Evolutionary conservation across 2,888 invertebrate species (phyloP).

Genomic region (Macrophya alboannulata): DNA sequence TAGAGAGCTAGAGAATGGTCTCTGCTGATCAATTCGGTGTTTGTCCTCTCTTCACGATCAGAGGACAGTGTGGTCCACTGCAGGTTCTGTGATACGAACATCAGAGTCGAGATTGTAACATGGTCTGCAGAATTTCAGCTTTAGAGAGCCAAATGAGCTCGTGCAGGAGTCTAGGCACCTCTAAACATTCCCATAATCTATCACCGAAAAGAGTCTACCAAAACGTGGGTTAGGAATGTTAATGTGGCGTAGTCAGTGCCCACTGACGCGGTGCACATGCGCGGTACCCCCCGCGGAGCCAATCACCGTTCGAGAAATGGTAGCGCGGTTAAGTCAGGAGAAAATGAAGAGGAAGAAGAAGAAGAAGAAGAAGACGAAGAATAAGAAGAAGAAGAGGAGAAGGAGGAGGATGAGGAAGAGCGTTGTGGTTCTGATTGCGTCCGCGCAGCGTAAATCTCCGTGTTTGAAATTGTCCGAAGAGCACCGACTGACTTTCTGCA

Average conservation of each 20-base stretch:
- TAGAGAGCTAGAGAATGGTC: neutral
- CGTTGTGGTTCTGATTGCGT: constrained; percentile 72
- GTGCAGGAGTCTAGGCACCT: neutral
- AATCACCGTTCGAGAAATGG: constrained; percentile 79
- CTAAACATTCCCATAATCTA: constrained; percentile 69
- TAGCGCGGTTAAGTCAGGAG: constrained; percentile 75
- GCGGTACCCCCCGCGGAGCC: constrained; percentile 78
- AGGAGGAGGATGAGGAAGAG: constrained; percentile 48
- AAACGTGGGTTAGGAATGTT: constrained; percentile 76
- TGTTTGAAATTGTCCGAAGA: constrained; percentile 75
- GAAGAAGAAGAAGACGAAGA: constrained; percentile 50
- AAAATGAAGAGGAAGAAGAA: constrained; percentile 60
- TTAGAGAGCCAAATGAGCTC: neutral
- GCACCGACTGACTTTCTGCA: constrained; percentile 66
- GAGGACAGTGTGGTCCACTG: neutral
- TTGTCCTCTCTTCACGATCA: neutral
- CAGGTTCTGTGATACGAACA: neutral
- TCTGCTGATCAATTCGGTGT: neutral
- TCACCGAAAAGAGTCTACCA: constrained; percentile 70
- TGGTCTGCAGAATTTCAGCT: neutral
- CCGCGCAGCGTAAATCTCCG: constrained; percentile 76
- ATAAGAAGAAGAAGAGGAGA: constrained; percentile 58
- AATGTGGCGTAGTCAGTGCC: constrained; percentile 72
- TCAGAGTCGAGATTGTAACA: neutral
- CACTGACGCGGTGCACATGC: constrained; percentile 71